Percentiles rank a stretch among this genome's conserved stretches.
phyloP scores from a whole-genome alignment of 2,113 vertebrate genomes.

The Rhinolophus sinicus region DNA sequence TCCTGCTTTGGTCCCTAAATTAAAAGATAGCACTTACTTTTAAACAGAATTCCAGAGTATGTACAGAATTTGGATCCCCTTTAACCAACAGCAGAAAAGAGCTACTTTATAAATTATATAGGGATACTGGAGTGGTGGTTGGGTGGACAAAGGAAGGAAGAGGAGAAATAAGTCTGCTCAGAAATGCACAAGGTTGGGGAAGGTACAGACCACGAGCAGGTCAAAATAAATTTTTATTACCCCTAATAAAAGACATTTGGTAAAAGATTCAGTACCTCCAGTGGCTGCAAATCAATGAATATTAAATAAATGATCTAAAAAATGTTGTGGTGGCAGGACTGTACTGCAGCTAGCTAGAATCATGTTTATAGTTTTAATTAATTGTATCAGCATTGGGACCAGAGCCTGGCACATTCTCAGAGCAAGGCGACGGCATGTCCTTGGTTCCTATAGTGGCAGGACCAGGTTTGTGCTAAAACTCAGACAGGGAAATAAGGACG shows the following conservation, averaged over 20 bases:
- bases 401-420: slow-evolving; percentile 26
- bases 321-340: slow-evolving; percentile 1
- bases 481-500: background rate
- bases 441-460: background rate
- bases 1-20: background rate
- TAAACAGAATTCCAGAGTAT: slow-evolving; percentile 34
- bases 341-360: slow-evolving; percentile 44
- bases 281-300: slow-evolving; percentile 44
- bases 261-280: slow-evolving; percentile 28
- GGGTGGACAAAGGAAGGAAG: background rate
- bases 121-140: background rate
- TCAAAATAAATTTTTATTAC: slow-evolving; percentile 64
- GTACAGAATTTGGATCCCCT: background rate
- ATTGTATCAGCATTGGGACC: slow-evolving; percentile 28
- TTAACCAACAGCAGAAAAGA: background rate
- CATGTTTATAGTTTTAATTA: slow-evolving; percentile 56
- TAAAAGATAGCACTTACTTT: slow-evolving; percentile 28
- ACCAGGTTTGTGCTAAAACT: background rate
- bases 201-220: slow-evolving; percentile 29
- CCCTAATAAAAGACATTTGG: slow-evolving; percentile 45
- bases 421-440: background rate
- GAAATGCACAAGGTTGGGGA: background rate
- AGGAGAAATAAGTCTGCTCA: background rate
- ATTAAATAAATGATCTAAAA: slow-evolving; percentile 71
- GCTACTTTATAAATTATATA: background rate